phyloP scores from a whole-genome alignment of 1,140 invertebrate genomes.

The Conus ventricosus region DNA sequence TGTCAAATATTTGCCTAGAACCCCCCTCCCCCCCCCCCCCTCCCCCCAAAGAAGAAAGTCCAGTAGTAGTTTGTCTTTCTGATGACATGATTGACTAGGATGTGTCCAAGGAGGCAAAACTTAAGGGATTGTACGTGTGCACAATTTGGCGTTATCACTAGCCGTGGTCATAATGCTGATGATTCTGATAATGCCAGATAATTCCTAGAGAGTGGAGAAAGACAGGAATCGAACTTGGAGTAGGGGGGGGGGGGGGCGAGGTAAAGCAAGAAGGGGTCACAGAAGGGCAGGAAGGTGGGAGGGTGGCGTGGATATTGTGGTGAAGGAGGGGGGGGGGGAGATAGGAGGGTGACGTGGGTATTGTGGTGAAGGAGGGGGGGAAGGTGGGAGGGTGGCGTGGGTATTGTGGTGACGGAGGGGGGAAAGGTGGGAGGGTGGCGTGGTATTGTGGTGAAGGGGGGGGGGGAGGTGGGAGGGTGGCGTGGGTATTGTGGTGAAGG shows the following conservation, averaged over 20 bases:
- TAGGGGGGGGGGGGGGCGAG: neutral
- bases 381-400: too few relatives aligned
- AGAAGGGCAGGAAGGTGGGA: neutral
- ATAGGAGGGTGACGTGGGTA: too few relatives aligned
- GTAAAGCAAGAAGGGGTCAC: neutral
- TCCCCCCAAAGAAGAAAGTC: neutral
- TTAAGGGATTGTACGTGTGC: constrained; percentile 8
- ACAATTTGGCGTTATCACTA: neutral
- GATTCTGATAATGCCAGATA: constrained; percentile 13
- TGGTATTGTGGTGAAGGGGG: too few relatives aligned
- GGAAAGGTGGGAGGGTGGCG: too few relatives aligned
- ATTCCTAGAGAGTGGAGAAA: too few relatives aligned
- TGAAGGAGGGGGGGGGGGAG: too few relatives aligned
- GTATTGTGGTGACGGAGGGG: too few relatives aligned
- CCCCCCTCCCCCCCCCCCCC: too few relatives aligned
- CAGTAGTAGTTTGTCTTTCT: neutral
- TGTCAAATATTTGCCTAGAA: neutral
- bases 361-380: too few relatives aligned
- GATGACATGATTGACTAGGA: constrained; percentile 10
- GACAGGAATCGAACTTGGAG: too few relatives aligned
- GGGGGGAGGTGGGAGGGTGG: too few relatives aligned
- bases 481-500: too few relatives aligned
- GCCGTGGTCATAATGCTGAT: neutral
- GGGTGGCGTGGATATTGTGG: neutral
- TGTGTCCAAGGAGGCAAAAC: neutral